Evolutionary conservation across 2,113 vertebrate genomes (phyloP), one percentile per base, ranked within the genome.

Genomic region (Excalfactoria chinensis): DNA sequence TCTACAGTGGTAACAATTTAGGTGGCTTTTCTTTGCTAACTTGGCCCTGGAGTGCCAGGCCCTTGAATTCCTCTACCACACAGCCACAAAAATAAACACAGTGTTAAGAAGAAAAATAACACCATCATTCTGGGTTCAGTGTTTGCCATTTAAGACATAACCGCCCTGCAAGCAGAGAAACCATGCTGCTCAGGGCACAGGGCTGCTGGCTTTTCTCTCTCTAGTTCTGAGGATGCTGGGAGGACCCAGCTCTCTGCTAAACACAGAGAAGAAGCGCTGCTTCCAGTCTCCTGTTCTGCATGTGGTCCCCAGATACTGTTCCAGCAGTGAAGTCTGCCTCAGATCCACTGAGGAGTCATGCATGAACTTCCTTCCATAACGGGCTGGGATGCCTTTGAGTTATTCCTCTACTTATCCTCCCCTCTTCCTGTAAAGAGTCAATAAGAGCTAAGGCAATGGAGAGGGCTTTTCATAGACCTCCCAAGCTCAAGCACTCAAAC

Each of bases 221-320:
- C 71, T 60, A 70, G 26, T 72, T 22, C 67, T 53, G 17, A 74
- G 43, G 20, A 72, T 72, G 17, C 43, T 26, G 1, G 0, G 6
- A 22, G 2, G 1, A 64, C 6, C 13, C 35, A 72, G 22, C 53
- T 66, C 40, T 46, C 41, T 72, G 25, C 30, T 72, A 66, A 91
- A 76, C 14, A 17, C 71, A 83, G 48, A 66, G 30, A 9, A 5
- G 44, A 78, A 91, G 53, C 0, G 2, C 35, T 76, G 21, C 46
- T 84, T 75, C 30, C n/a, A 67, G 53, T 69, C 41, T 75, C 25
- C 15, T 30, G 18, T 40, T 37, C 51, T 51, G 19, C 41, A 53
- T 0, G 0, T 5, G 4, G 23, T 35, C n/a, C 23, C 10, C 30
- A 17, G 32, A n/a, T 82, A 44, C 48, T 34, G 11, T 43, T 88